Conservation (phyloP, 1,140 invertebrate genomes). For the Eurytemora carolleeae region DNA sequence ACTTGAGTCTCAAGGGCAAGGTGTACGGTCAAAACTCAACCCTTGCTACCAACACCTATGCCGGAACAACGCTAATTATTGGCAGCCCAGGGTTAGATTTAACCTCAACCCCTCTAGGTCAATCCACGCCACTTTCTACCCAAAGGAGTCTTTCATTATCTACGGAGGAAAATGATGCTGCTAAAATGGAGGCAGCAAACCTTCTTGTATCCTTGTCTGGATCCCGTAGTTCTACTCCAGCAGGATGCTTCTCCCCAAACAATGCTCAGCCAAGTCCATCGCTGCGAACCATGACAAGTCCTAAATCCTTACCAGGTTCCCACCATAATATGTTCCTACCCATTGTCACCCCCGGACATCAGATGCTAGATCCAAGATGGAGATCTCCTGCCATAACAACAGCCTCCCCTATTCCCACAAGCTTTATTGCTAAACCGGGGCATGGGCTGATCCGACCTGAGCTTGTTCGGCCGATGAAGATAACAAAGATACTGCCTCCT, state of each 20-base stretch:
- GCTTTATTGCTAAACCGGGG: background rate
- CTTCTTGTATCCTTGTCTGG: constrained; percentile 62
- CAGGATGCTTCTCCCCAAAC: constrained; percentile 58
- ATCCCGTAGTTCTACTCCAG: constrained; percentile 64
- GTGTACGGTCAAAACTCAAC: background rate
- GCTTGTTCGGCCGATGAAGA: background rate
- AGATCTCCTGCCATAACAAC: too few species aligned
- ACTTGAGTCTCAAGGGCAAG: constrained; percentile 68
- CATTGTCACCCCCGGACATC: constrained; percentile 41
- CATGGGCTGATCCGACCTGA: background rate
- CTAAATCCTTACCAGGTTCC: constrained; percentile 24
- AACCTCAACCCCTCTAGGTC: background rate
- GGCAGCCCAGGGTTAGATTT: background rate
- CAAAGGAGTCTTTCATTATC: constrained; percentile 33
- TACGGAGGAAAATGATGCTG: constrained; percentile 59
- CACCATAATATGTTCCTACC: constrained; percentile 64
- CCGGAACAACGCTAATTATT: background rate
- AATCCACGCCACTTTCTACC: constrained; percentile 3
- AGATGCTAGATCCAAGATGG: too few species aligned
- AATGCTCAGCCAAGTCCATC: constrained; percentile 31
- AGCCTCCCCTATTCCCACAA: too few species aligned
- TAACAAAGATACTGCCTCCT: background rate
- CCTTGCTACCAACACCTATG: background rate
- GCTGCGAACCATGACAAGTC: too few species aligned
- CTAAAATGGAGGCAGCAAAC: constrained; percentile 88